Percentiles rank a stretch among this genome's conserved stretches.
Evolutionary conservation across 2,797 vertebrate species (phyloP).

Genomic region (Siniperca obscura): DNA sequence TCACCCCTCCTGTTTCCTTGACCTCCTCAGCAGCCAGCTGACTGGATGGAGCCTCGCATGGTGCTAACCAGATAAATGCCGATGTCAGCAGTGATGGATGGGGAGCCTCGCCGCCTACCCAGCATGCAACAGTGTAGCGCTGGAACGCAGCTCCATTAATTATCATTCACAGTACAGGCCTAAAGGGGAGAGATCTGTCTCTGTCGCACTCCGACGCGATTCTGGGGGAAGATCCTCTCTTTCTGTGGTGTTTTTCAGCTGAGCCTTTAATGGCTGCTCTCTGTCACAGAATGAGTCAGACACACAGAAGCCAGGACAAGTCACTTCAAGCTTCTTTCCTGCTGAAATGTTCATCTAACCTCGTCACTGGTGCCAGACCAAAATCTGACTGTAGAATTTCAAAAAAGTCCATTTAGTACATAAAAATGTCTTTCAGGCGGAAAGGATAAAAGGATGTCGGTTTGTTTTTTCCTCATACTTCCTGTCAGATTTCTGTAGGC

Average conservation of each 20-base stretch:
- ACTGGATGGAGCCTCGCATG: constrained; percentile 16
- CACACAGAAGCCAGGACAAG: not conserved
- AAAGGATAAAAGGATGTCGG: not conserved
- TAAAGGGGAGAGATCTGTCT: constrained; percentile 59
- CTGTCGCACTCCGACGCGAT: constrained; percentile 2
- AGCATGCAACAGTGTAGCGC: constrained; percentile 61
- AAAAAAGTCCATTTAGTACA: not conserved
- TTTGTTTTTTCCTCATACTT: not conserved
- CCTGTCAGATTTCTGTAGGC: not conserved
- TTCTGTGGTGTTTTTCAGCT: constrained; percentile 12
- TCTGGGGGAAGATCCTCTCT: constrained; percentile 21
- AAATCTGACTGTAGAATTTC: no score
- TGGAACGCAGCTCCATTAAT: constrained; percentile 65
- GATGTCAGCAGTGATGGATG: constrained; percentile 68
- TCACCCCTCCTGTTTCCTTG: constrained; percentile 10
- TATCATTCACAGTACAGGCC: constrained; percentile 67
- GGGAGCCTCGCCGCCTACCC: constrained; percentile 49
- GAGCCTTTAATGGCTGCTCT: constrained; percentile 4
- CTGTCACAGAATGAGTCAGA: not conserved
- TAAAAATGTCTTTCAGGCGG: no score
- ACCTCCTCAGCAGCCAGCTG: constrained; percentile 47
- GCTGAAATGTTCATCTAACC: not conserved
- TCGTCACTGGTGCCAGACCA: not conserved
- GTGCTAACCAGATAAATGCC: constrained; percentile 68
- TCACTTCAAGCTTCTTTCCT: not conserved